Evolutionary conservation across 2,888 invertebrate species (phyloP), one percentile per base, ranked within the genome.

Genomic region (Aphelenchoides bicaudatus): DNA sequence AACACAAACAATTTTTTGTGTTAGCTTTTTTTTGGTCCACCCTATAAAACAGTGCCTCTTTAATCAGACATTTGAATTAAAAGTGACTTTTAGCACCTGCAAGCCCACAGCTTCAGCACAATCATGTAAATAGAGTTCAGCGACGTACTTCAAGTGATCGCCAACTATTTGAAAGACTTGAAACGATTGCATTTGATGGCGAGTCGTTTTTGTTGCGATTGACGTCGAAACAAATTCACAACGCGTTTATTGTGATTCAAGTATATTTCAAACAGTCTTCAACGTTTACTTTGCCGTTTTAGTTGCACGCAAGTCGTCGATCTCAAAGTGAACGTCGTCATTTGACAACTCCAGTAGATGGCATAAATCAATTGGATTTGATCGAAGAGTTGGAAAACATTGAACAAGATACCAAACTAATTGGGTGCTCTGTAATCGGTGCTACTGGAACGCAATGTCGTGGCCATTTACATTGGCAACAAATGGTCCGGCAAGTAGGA

Each of bases 371-470:
- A n/a, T n/a, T n/a, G n/a, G n/a, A n/a, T n/a, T n/a, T n/a, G n/a
- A n/a, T n/a, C n/a, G n/a, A n/a, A n/a, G n/a, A n/a, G n/a, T n/a
- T n/a, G n/a, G n/a, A n/a, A n/a, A n/a, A n/a, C n/a, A n/a, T 27
- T 37, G 52, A 27, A 3, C 38, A 51, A 30, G 8, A 38, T 10
- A 51, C 39, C 38, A 28, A 71, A 1, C 39, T 65, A 23, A 58
- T 72, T 4, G 75, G 74, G n/a, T 69, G 70, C 47, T 75, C 74
- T 58, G 67, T 70, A n/a, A 70, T 75, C 39, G 75, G 75, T 0
- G 61, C 70, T 8, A 25, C 57, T n/a, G 47, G 39, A 3, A 49
- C 54, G 37, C 37, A 51, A 13, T 51, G 43, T 29, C 52, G 52
- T 13, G 76, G 74, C 27, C 66, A 65, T 25, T 61, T 66, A 38